A percentile compares a stretch with the other conserved stretches of the same genome.
These are phyloP conservation scores for Poecilia latipinna DNA, from an alignment of 2,113 vertebrate genomes.

Conservation along the genomic window DNA sequence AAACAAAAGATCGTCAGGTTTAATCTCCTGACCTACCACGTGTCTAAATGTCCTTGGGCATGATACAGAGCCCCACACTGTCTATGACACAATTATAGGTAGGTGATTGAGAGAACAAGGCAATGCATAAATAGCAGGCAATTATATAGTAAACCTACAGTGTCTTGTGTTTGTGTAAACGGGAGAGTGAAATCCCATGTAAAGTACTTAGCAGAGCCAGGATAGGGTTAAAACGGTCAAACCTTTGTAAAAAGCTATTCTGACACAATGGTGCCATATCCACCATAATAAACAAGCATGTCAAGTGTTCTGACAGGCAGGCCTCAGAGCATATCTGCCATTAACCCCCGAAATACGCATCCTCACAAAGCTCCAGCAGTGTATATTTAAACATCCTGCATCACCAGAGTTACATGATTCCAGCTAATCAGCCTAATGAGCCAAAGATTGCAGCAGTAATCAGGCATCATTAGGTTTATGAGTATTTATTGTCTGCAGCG, in stretches of 20 bases:
- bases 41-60: slow-evolving; percentile 3
- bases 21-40: background rate
- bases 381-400: slow-evolving; percentile 78
- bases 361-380: slow-evolving; percentile 58
- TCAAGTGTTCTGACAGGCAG: slow-evolving; percentile 6
- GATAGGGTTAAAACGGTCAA: slow-evolving; percentile 34
- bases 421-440: slow-evolving; percentile 86
- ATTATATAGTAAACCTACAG: background rate
- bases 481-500: slow-evolving; percentile 86
- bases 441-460: slow-evolving; percentile 86
- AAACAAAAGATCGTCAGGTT: background rate
- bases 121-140: background rate
- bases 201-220: background rate
- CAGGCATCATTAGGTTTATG: slow-evolving; percentile 87
- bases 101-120: background rate
- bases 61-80: background rate
- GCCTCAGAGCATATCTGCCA: slow-evolving; percentile 39
- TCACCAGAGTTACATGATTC: slow-evolving; percentile 76
- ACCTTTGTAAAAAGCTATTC: slow-evolving; percentile 23
- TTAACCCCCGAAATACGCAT: slow-evolving; percentile 43
- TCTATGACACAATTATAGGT: background rate
- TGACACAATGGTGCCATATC: slow-evolving; percentile 6
- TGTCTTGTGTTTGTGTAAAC: background rate
- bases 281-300: slow-evolving; percentile 7
- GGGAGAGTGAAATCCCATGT: background rate